Conservation (phyloP, 2,113 vertebrate genomes). For the Marmota monax region DNA sequence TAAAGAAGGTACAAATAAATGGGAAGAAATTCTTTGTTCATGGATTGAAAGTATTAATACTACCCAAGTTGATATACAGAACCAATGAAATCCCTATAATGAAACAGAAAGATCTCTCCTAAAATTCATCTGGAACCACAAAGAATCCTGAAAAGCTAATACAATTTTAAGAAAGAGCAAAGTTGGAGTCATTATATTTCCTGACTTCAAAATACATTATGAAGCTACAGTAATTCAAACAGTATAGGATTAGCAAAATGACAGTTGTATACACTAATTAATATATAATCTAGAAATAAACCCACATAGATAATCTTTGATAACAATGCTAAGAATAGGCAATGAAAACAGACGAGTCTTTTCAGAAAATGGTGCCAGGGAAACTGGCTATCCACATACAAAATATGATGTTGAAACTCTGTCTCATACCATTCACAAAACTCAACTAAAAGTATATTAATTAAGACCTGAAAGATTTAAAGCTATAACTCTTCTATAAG, state of each 20-base stretch:
- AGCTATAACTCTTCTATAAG: background rate
- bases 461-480: background rate
- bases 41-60: background rate
- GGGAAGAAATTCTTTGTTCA: background rate
- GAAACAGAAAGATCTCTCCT: background rate
- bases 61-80: background rate
- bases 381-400: background rate
- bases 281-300: background rate
- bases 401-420: background rate
- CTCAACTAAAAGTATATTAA: background rate
- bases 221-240: background rate
- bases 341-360: background rate
- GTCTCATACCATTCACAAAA: background rate
- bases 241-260: background rate
- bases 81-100: background rate
- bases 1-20: background rate
- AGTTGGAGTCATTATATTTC: background rate
- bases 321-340: background rate
- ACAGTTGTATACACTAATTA: background rate
- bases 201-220: background rate
- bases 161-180: background rate
- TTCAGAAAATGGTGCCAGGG: background rate
- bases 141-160: background rate
- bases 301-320: background rate
- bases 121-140: background rate